Evolutionary conservation across 2,113 vertebrate species (phyloP).

Genomic region (Strigops habroptila): DNA sequence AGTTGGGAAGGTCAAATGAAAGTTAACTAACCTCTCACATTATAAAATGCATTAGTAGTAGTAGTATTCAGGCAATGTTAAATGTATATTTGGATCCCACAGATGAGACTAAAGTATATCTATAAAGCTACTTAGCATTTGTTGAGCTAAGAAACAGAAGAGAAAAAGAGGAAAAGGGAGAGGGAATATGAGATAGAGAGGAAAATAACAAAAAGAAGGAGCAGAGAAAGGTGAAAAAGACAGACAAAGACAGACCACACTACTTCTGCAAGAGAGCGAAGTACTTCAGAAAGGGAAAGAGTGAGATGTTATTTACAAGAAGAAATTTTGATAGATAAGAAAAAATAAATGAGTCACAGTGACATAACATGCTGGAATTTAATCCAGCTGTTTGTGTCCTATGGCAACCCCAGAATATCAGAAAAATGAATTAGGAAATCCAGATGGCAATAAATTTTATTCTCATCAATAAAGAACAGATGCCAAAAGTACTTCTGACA

Average conservation of each 20-base stretch:
- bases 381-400: constrained; percentile 59
- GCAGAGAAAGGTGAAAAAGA: neutral
- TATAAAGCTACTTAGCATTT: neutral
- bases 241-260: neutral
- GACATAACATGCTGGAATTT: constrained; percentile 50
- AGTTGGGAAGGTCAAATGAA: neutral
- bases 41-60: neutral
- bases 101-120: neutral
- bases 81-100: neutral
- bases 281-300: neutral
- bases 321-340: constrained; percentile 52
- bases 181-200: neutral
- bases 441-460: constrained; percentile 48
- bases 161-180: neutral
- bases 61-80: neutral
- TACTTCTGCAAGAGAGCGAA: neutral
- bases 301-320: constrained; percentile 38
- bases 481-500: constrained; percentile 24
- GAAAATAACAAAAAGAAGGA: neutral
- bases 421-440: constrained; percentile 32
- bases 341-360: constrained; percentile 56
- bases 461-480: constrained; percentile 43
- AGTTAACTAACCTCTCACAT: neutral
- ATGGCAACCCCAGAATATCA: constrained; percentile 58
- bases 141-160: neutral